phyloP scores from a whole-genome alignment of 2,888 invertebrate genomes.

The Disparrhopalites patrizii region DNA sequence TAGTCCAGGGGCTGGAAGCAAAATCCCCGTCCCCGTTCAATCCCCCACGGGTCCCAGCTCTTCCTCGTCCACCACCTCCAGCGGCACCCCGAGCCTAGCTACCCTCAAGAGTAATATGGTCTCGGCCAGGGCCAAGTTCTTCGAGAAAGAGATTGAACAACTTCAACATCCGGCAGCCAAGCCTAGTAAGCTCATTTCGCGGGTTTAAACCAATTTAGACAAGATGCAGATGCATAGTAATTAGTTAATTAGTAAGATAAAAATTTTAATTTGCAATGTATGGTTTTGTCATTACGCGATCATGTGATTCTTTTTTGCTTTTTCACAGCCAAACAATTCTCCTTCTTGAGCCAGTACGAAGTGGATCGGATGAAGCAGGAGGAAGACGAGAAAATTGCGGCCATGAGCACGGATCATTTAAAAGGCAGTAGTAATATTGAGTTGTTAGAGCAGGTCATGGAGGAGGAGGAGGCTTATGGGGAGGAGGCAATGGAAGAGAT shows the following conservation, averaged over 20 bases:
- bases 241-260: background rate
- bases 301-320: too few relatives aligned
- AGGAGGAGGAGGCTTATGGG: constrained; percentile 35
- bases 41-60: constrained; percentile 10
- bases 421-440: constrained; percentile 38
- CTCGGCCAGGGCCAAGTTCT: constrained; percentile 85
- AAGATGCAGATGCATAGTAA: background rate
- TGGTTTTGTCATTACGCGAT: too few relatives aligned
- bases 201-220: too few relatives aligned
- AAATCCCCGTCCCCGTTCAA: constrained; percentile 21
- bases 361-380: constrained; percentile 89
- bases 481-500: constrained; percentile 34
- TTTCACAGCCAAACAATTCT: constrained; percentile 79
- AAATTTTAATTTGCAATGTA: background rate
- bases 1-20: background rate
- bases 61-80: background rate
- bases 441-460: constrained; percentile 45
- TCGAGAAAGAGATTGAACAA: constrained; percentile 93
- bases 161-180: constrained; percentile 79
- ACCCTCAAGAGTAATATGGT: constrained; percentile 37
- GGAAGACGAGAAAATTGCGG: constrained; percentile 59
- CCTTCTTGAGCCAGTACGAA: constrained; percentile 89
- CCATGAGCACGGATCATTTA: constrained; percentile 38
- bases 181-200: constrained; percentile 61
- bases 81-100: constrained; percentile 6